A percentile compares a stretch with the other conserved stretches of the same genome.
These are phyloP conservation scores for Phymorhynchus buccinoides DNA, from an alignment of 1,140 invertebrate species.

Conservation along the genomic window DNA sequence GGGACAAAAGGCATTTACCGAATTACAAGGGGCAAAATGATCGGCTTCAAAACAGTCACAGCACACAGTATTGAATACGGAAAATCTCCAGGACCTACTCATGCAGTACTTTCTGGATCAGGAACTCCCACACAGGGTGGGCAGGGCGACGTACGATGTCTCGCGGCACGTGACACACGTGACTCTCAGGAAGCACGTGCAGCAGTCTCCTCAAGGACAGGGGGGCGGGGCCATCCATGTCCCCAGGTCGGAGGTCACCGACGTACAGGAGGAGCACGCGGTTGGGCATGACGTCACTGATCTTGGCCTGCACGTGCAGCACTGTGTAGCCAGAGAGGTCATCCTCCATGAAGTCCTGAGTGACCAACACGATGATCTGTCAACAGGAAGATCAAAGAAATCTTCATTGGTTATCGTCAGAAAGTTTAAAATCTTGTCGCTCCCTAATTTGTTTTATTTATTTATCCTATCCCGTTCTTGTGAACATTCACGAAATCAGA, in stretches of 20 bases:
- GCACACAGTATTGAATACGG: too few relatives aligned
- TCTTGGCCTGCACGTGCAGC: background rate
- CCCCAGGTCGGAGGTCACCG: background rate
- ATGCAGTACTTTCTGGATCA: background rate
- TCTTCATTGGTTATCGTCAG: background rate
- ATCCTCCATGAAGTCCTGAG: background rate
- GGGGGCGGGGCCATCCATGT: background rate
- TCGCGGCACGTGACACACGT: background rate
- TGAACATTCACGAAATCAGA: too few relatives aligned
- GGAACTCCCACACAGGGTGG: background rate
- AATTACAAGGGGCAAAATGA: background rate
- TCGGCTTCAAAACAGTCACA: too few relatives aligned
- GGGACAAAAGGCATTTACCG: background rate
- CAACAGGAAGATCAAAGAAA: background rate
- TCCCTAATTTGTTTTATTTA: too few relatives aligned
- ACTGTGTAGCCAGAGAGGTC: background rate
- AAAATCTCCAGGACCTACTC: too few relatives aligned
- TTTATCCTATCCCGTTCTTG: too few relatives aligned
- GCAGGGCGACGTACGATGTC: background rate
- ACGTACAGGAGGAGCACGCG: background rate
- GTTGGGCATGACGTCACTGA: background rate
- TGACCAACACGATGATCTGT: background rate
- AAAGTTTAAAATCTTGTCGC: background rate
- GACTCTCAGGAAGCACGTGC: background rate
- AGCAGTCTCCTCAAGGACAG: slow-evolving; percentile 4